These are phyloP conservation scores for Phoxinus phoxinus DNA, from an alignment of 2,113 vertebrate genomes.

Conservation along the genomic window DNA sequence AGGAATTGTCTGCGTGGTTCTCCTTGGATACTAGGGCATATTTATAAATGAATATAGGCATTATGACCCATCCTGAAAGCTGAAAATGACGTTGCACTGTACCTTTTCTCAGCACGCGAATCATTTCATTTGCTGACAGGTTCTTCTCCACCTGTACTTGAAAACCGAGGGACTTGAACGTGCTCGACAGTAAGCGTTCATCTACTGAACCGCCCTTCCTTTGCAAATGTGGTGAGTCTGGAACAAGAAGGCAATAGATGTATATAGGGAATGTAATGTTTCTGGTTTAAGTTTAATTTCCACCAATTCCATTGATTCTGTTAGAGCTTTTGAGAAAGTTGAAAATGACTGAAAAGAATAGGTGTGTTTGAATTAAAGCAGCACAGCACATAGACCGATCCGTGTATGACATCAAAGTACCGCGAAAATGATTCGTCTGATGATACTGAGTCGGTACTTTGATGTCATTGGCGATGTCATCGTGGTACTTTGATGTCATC, in stretches of 20 bases:
- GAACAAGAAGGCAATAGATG: not conserved
- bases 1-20: slow-evolving; percentile 31
- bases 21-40: not conserved
- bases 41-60: not conserved
- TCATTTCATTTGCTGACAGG: slow-evolving; percentile 19
- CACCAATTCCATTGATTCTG: not conserved
- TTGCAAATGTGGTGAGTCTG: not conserved
- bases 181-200: not conserved
- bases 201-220: slow-evolving; percentile 14
- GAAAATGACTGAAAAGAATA: not conserved
- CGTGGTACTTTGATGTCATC: too few relatives aligned
- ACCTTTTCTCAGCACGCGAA: not conserved
- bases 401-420: too few relatives aligned
- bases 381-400: too few relatives aligned
- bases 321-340: not conserved
- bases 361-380: too few relatives aligned
- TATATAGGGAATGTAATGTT: not conserved
- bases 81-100: not conserved
- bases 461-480: too few relatives aligned
- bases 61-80: not conserved
- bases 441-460: too few relatives aligned
- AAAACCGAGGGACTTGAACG: slow-evolving; percentile 20
- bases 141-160: slow-evolving; percentile 17
- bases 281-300: not conserved
- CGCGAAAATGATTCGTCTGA: too few relatives aligned